phyloP scores from a whole-genome alignment of 64 coral and sea anemone genomes.

The Actinia equina region DNA sequence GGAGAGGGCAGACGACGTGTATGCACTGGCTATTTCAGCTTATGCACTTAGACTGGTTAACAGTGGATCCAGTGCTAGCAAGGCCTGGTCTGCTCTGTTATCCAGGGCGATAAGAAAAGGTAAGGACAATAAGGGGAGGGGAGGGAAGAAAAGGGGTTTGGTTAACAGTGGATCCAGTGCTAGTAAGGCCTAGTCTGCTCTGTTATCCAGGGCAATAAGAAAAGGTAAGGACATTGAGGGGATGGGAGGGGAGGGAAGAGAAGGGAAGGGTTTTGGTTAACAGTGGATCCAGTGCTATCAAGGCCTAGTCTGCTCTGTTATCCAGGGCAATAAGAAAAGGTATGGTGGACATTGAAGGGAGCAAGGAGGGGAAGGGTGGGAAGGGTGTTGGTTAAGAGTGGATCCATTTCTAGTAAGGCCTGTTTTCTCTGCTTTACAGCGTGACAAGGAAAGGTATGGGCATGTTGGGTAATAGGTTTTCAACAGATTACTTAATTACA shows the following conservation, averaged over 20 bases:
- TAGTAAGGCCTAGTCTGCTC: constrained; percentile 31
- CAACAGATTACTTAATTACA: no score
- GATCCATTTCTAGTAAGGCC: no score
- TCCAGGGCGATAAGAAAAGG: constrained; percentile 61
- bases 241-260: neutral
- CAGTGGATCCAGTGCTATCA: neutral
- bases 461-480: no score
- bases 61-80: constrained; percentile 3
- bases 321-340: constrained; percentile 8
- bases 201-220: constrained; percentile 32
- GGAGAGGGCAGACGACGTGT: constrained; percentile 50
- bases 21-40: constrained; percentile 70
- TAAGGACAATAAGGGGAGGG: neutral
- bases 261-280: neutral
- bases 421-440: no score
- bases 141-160: neutral
- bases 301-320: constrained; percentile 48
- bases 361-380: neutral
- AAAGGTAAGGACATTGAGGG: neutral
- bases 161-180: neutral
- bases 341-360: no score
- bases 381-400: no score
- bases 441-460: no score
- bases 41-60: constrained; percentile 60
- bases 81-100: constrained; percentile 51